A percentile compares a stretch with the other conserved stretches of the same genome.
Evolutionary conservation across 1,140 invertebrate species (phyloP).

Genomic region (Cherax quadricarinatus): DNA sequence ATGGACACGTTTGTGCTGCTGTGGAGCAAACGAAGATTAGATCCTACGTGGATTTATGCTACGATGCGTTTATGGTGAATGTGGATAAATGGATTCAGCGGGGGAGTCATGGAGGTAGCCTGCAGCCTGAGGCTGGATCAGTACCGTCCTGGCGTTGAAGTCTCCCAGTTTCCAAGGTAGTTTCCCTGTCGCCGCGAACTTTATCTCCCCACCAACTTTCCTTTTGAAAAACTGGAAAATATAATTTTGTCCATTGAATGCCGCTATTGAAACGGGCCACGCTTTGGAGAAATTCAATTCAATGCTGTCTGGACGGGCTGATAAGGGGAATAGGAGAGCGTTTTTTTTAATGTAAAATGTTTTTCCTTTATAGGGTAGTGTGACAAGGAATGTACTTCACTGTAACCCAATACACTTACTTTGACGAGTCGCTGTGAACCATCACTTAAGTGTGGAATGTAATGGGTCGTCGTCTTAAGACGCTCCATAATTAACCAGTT

Average conservation of each 20-base stretch:
- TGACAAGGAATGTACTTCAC: too few relatives aligned
- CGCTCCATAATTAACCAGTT: background rate
- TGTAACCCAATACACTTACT: too few relatives aligned
- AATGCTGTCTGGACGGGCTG: constrained; percentile 59
- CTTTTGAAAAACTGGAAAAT: constrained; percentile 71
- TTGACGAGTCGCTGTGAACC: too few relatives aligned
- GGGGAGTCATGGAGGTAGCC: background rate
- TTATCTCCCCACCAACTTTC: constrained; percentile 47
- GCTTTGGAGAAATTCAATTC: constrained; percentile 70
- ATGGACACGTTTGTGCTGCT: constrained; percentile 69
- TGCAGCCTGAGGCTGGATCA: background rate
- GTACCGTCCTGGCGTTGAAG: constrained; percentile 25
- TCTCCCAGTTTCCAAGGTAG: background rate
- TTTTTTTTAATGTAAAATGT: constrained; percentile 23
- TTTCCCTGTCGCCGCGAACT: constrained; percentile 41
- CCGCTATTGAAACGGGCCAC: constrained; percentile 67
- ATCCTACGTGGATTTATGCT: constrained; percentile 65
- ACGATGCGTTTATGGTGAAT: constrained; percentile 34
- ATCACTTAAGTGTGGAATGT: too few relatives aligned
- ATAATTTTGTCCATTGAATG: constrained; percentile 69
- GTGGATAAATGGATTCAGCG: background rate
- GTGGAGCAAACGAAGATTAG: constrained; percentile 67
- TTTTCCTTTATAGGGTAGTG: background rate
- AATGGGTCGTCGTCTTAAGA: too few relatives aligned
- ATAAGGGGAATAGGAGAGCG: background rate